Evolutionary conservation across 2,797 vertebrate species (phyloP).

Genomic region (Girardinus metallicus): DNA sequence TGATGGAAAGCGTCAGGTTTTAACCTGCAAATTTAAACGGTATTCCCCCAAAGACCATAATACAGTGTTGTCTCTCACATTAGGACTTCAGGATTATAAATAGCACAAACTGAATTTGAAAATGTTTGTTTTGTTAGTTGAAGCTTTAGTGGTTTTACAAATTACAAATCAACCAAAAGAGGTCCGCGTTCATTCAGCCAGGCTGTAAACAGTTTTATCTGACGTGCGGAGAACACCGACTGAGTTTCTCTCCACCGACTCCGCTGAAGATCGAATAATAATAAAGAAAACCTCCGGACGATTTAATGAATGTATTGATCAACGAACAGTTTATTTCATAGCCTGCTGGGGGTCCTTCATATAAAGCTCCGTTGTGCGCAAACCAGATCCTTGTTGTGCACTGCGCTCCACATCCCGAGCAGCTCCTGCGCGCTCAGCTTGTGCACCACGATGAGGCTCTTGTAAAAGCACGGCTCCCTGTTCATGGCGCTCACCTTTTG

Average conservation of each 20-base stretch:
- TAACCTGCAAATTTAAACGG: conserved; percentile 21
- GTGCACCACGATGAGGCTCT: conserved; percentile 86
- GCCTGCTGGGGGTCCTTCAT: conserved; percentile 7
- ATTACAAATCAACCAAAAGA: neutral
- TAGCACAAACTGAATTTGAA: conserved; percentile 35
- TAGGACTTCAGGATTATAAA: conserved; percentile 4
- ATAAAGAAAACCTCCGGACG: neutral
- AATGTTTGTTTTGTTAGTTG: neutral
- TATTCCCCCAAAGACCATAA: neutral
- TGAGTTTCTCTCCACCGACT: neutral
- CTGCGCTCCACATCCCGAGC: conserved; percentile 85
- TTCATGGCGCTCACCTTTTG: conserved; percentile 79
- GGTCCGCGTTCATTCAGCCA: neutral
- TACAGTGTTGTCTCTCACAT: neutral
- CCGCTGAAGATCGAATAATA: neutral
- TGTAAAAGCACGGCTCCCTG: conserved; percentile 88
- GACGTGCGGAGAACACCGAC: neutral
- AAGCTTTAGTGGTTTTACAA: conserved; percentile 56
- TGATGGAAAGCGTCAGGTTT: conserved; percentile 25
- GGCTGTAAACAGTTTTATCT: neutral
- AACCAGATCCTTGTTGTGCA: conserved; percentile 69
- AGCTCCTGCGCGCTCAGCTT: conserved; percentile 84
- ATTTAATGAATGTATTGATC: neutral
- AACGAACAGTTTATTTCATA: neutral
- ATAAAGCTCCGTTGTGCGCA: conserved; percentile 74